Base-by-base conservation (phyloP, 2,888 invertebrate species). In the Sphaerophoria rueppellii region DNA sequence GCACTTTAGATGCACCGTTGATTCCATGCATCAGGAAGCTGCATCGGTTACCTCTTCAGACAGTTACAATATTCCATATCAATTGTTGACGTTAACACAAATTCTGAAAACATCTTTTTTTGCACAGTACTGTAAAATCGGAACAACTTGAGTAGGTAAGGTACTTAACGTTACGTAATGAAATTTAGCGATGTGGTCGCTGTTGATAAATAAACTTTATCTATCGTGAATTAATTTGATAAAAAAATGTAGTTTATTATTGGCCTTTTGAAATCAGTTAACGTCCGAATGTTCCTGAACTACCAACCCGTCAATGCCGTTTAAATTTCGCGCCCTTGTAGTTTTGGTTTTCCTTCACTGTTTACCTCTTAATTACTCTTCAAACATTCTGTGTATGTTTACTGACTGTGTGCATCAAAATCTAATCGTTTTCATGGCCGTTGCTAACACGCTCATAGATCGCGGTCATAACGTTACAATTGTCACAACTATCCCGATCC, bases 381-480 rank as follows among this genome's bases (percentile, higher is more conserved):
- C 90, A 3, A 90, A 90, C 74, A 90, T 91, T 12, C 76, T 91
- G 82, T 90, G 91, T 0, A 75, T 92, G 6, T 91, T 91, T 67
- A 90, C 91, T 58, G 89, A 89, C n/a, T 89, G 89, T 75, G 89
- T 90, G 35, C 89, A 89, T 3, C 91, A 92, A 11, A 92, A 91
- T 88, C 71, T 91, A 52, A 90, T 91, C 12, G 89, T 91, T 0
- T 89, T 90, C 52, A 90, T 90, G 90, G 89, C 91, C 0, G 71
- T 89, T 4, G 89, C 89, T 70, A 89, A 89, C 71, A 86, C 89
- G 0, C 83, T 92, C 57, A 90, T 91, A 3, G 90, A 90, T 76
- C 76, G 87, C 43, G 92, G 92, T 2, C 91, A 91, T 80, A 89
- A 92, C 83, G 88, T 91, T 0, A 91, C 91, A 0, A 89, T 91